These are phyloP conservation scores for Somateria mollissima DNA, from an alignment of 2,797 vertebrate genomes.

Conservation along the genomic window DNA sequence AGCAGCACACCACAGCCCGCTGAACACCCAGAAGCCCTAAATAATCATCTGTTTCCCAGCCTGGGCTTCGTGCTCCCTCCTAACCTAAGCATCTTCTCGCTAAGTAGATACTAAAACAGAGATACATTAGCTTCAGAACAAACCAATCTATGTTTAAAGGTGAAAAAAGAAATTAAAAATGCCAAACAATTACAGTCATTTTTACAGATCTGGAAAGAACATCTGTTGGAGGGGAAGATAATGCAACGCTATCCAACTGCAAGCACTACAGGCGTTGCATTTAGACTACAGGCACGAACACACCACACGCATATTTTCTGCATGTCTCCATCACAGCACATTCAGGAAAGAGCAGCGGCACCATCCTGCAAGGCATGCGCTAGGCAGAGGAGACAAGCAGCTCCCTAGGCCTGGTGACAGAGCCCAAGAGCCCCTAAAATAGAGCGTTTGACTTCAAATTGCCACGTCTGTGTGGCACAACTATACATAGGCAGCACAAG, in stretches of 20 bases:
- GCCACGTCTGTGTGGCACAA: slow-evolving; percentile 30
- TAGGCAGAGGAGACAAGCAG: background rate
- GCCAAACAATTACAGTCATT: background rate
- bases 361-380: background rate
- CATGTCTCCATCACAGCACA: background rate
- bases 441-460: slow-evolving; percentile 54
- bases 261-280: background rate
- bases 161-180: background rate
- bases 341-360: background rate
- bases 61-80: background rate
- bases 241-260: background rate
- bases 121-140: background rate
- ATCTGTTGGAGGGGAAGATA: background rate
- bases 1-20: background rate
- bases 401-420: background rate
- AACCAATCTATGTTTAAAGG: background rate
- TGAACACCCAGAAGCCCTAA: background rate
- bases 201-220: background rate
- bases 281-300: background rate
- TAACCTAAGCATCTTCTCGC: background rate
- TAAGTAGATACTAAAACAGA: background rate
- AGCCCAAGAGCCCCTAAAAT: background rate
- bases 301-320: background rate
- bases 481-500: slow-evolving; percentile 47
- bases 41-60: background rate